Conservation (phyloP, 1,140 invertebrate species). For the Eumeta japonica region DNA sequence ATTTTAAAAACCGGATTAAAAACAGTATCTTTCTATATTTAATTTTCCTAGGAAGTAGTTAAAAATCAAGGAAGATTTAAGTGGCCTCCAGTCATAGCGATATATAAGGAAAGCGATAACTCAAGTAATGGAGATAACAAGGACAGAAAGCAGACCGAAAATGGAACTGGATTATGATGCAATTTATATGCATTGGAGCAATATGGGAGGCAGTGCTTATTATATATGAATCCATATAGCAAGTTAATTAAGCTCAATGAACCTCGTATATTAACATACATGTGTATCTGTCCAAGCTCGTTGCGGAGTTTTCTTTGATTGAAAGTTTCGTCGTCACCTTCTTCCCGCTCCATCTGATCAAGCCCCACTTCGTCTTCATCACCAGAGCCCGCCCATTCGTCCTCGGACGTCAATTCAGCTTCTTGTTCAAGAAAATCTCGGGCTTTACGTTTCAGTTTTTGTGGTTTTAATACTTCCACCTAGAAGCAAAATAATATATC, state of each 20-base stretch:
- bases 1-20: too few species aligned
- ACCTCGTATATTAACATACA: conserved; percentile 36
- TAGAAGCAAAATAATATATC: conserved; percentile 18
- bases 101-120: too few species aligned
- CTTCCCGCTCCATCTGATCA: conserved; percentile 73
- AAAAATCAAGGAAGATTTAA: too few species aligned
- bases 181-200: too few species aligned
- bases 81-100: too few species aligned
- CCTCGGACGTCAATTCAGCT: conserved; percentile 79
- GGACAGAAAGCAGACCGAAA: too few species aligned
- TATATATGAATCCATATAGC: neutral
- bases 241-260: neutral
- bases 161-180: too few species aligned
- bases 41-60: too few species aligned
- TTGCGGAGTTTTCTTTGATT: conserved; percentile 65
- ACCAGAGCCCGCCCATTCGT: conserved; percentile 70
- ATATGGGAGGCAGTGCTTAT: too few species aligned
- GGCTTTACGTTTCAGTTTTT: conserved; percentile 40
- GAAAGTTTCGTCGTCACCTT: conserved; percentile 74
- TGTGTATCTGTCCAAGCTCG: conserved; percentile 70
- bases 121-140: too few species aligned
- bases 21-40: too few species aligned
- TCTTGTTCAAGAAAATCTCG: conserved; percentile 79
- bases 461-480: conserved; percentile 26
- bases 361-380: conserved; percentile 76